Base-by-base conservation (phyloP, 2,888 invertebrate genomes). In the Galeruca laticollis region DNA sequence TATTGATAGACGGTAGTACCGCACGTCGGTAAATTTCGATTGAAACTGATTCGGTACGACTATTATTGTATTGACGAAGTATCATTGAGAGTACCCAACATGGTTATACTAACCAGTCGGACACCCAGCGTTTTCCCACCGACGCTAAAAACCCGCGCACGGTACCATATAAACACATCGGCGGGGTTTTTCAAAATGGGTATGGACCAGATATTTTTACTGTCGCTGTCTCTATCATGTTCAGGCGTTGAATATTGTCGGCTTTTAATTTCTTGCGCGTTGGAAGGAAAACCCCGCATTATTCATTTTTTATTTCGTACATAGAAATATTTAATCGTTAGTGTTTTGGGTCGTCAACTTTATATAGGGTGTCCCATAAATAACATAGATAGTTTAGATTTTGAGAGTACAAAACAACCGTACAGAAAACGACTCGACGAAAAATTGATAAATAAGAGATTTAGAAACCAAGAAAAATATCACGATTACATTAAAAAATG, bases 81-180 rank as follows among this genome's bases (percentile, higher is more conserved):
- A 72, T 63, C 82, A 82, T 82, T 81, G 82, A 81, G 75, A 77
- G 77, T 72, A 71, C 70, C 83, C 81, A 83, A 82, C 78, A 82
- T 81, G 83, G 83, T 75, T 73, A 83, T 79, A 61, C 62, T 74
- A 76, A 74, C 79, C 79, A 79, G 74, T 75, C 77, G 75, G 79
- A 79, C 79, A 77, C 79, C 76, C 49, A 60, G 59, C 20, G 70
- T 68, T 35, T n/a, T 47, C 68, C 77, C 81, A 80, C 80, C 81
- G 78, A 81, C 81, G 78, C 80, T 47, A 68, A 76, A 73, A 72
- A 76, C 76, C 78, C 78, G 74, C 79, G 78, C 79, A 74, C 70
- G 52, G 73, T 72, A 73, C 81, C 79, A 77, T 80, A 79, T 81
- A 77, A 63, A 76, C 68, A 68, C 70, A 71, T 60, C 60, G 49